Evolutionary conservation across 1,140 invertebrate species (phyloP), one percentile per base, ranked within the genome.

Genomic region (Drosophila azteca): DNA sequence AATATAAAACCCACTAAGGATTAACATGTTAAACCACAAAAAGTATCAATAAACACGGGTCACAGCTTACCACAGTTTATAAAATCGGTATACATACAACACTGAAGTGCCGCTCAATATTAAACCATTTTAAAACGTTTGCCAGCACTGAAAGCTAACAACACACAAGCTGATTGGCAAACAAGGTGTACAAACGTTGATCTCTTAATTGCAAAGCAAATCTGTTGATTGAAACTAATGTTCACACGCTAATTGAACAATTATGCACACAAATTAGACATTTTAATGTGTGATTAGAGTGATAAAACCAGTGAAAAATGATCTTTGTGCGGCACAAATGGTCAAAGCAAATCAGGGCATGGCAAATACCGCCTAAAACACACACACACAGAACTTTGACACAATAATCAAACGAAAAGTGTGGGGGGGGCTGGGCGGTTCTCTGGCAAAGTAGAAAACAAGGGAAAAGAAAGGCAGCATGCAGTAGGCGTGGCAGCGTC

Each of bases 341-440:
- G 29, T 3, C 24, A 59, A 78, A 59, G 46, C 64, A 82, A 78
- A 85, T 73, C 77, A 77, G 80, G 80, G 81, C 81, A 52, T 31
- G n/a, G 63, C 57, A 84, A 87, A 87, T 74, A 72, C 49, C 49
- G 45, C 50, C 44, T 44, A 48, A 69, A 79, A 84, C 31, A 2
- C 31, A 9, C 31, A 9, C 31, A 39, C 35, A 39, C 4, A 70
- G 79, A 66, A 77, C 51, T 72, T 77, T 71, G 63, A 75, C 80
- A 79, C 65, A 76, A 79, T 79, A 71, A 68, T 72, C 66, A 67
- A 72, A 76, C 76, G 46, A 43, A 50, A 41, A 8, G 7, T 29
- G 8, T 39, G 35, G 9, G 35, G 35, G 1, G 11, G 3, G 35
- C 8, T 31, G 29, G 24, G 24, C 24, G 35, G 50, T 43, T 49